Evolutionary conservation across 1,140 invertebrate genomes (phyloP).

Genomic region (Trachymyrmex septentrionalis): DNA sequence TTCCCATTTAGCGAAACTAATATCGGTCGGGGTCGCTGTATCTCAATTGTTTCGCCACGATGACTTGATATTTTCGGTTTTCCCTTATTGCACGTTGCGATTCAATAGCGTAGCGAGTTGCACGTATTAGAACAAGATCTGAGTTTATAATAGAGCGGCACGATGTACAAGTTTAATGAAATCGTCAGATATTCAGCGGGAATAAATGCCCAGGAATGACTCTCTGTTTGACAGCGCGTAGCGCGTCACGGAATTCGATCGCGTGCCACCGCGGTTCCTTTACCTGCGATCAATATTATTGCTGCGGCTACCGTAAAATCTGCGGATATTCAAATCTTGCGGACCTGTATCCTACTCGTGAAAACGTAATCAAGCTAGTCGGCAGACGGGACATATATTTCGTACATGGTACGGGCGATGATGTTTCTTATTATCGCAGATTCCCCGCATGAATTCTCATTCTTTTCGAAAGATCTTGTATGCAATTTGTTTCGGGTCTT

Average conservation of each 20-base stretch:
- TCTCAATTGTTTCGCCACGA: constrained; percentile 13
- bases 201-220: constrained; percentile 55
- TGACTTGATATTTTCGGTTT: background rate
- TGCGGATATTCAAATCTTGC: constrained; percentile 79
- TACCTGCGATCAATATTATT: constrained; percentile 82
- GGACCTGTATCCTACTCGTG: constrained; percentile 68
- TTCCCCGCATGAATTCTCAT: constrained; percentile 13
- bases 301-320: constrained; percentile 75
- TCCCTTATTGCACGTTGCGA: background rate
- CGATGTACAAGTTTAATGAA: constrained; percentile 59
- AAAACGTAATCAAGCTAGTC: constrained; percentile 71
- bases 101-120: background rate
- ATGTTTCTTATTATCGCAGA: constrained; percentile 3
- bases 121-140: constrained; percentile 30
- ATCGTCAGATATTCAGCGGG: constrained; percentile 49
- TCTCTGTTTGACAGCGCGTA: constrained; percentile 49
- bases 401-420: background rate
- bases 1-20: constrained; percentile 30
- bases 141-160: background rate
- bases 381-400: constrained; percentile 12
- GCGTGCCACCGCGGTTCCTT: constrained; percentile 79
- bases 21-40: background rate
- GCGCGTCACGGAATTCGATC: constrained; percentile 79
- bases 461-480: constrained; percentile 5
- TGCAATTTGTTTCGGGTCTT: constrained; percentile 20